These are phyloP conservation scores for Stenchaetothrips biformis DNA, from an alignment of 2,888 invertebrate genomes.

Conservation along the genomic window DNA sequence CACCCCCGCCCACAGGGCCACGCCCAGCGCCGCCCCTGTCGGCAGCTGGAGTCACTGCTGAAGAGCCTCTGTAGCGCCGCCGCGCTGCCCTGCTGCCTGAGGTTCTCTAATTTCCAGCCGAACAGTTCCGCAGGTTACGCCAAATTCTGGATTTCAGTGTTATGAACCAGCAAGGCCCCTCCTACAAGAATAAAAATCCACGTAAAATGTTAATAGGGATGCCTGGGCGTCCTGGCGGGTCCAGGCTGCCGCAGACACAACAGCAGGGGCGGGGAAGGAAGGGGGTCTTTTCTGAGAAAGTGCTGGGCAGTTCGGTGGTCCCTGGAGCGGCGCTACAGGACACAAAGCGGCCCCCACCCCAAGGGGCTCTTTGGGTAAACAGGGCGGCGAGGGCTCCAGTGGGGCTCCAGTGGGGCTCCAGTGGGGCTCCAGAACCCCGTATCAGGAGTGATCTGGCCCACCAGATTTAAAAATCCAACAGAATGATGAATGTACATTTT, in stretches of 20 bases:
- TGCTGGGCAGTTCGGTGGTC: constrained; percentile 16
- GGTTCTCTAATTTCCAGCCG: background rate
- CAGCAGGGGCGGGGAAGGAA: background rate
- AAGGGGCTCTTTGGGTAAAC: background rate
- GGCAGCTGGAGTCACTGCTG: background rate
- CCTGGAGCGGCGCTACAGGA: constrained; percentile 6
- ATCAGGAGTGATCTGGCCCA: background rate
- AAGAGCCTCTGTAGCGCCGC: background rate
- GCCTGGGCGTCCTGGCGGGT: background rate
- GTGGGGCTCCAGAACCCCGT: background rate
- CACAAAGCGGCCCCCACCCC: constrained; percentile 1
- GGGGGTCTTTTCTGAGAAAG: constrained; percentile 12
- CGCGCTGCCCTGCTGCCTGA: background rate
- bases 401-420: background rate
- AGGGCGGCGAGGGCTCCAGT: background rate
- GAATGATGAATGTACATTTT: too few species aligned
- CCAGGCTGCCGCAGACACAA: background rate
- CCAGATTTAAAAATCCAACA: too few species aligned
- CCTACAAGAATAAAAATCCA: background rate
- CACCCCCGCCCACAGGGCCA: background rate
- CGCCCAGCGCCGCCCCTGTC: background rate
- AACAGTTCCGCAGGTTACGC: background rate
- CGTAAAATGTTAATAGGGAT: background rate
- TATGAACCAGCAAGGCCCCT: too few species aligned
- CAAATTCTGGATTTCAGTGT: background rate